These are phyloP conservation scores for Euphonia xanthogaster DNA, from an alignment of 2,797 vertebrate species.

Conservation along the genomic window DNA sequence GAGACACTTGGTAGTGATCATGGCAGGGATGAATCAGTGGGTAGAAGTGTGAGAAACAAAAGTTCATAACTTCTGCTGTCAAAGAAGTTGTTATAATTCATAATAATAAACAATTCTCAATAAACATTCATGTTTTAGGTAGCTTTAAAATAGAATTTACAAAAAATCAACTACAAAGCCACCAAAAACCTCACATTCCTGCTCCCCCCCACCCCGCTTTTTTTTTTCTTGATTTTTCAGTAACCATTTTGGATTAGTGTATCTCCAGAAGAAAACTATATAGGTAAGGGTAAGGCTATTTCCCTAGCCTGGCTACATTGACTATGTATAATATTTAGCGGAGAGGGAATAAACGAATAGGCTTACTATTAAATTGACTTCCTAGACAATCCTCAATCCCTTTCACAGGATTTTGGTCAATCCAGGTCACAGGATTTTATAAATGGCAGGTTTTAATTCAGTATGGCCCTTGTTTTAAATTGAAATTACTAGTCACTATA, in stretches of 20 bases:
- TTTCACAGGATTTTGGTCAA: neutral
- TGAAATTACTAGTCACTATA: neutral
- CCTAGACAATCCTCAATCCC: neutral
- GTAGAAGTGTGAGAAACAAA: neutral
- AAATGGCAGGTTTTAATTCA: neutral
- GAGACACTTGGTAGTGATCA: neutral
- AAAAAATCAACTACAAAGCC: rapidly evolving
- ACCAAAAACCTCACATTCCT: rapidly evolving
- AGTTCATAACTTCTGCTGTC: neutral
- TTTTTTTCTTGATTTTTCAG: neutral
- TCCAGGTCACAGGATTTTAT: neutral
- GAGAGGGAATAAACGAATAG: neutral
- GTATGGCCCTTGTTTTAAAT: neutral
- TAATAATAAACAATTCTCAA: neutral
- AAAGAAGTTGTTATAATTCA: neutral
- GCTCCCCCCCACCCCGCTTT: rapidly evolving
- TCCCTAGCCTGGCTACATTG: neutral
- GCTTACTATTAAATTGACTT: neutral
- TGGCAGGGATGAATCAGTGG: neutral
- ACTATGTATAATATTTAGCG: neutral
- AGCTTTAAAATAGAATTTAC: neutral
- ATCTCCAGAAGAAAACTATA: neutral
- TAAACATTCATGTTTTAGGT: neutral
- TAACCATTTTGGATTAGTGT: neutral
- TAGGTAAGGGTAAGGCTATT: neutral